These are phyloP conservation scores for Calliphora vicina DNA, from an alignment of 1,140 invertebrate genomes.

Conservation along the genomic window DNA sequence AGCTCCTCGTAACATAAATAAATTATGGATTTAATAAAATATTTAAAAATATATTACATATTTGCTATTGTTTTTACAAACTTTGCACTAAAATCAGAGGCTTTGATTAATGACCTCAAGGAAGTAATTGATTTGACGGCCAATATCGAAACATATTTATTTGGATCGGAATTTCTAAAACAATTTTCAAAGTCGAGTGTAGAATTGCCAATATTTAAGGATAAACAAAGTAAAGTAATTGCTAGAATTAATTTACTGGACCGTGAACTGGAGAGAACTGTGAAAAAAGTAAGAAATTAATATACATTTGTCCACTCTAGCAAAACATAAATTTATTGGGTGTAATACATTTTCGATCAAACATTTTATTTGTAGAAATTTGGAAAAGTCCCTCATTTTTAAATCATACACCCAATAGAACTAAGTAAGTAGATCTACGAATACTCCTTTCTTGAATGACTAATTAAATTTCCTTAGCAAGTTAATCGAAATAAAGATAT, in stretches of 20 bases:
- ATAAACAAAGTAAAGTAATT: background rate
- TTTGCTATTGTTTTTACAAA: background rate
- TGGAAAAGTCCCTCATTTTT: too few relatives aligned
- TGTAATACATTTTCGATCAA: too few relatives aligned
- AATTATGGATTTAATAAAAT: background rate
- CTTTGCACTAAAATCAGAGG: background rate
- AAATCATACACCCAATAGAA: too few relatives aligned
- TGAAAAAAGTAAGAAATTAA: background rate
- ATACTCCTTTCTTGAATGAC: too few relatives aligned
- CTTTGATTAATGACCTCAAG: background rate
- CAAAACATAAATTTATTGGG: too few relatives aligned
- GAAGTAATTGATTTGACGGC: background rate
- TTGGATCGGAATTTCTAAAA: background rate
- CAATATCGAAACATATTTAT: background rate
- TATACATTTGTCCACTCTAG: too few relatives aligned
- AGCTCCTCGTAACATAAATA: background rate
- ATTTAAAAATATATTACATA: background rate
- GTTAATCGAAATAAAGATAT: too few relatives aligned
- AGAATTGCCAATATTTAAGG: background rate
- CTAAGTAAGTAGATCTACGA: too few relatives aligned
- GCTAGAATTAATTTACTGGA: background rate
- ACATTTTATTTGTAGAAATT: too few relatives aligned
- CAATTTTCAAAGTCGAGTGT: background rate
- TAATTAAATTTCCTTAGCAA: too few relatives aligned
- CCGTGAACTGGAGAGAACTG: background rate